Base-by-base conservation (phyloP, 2,797 vertebrate species). In the Brachymystax lenok region DNA sequence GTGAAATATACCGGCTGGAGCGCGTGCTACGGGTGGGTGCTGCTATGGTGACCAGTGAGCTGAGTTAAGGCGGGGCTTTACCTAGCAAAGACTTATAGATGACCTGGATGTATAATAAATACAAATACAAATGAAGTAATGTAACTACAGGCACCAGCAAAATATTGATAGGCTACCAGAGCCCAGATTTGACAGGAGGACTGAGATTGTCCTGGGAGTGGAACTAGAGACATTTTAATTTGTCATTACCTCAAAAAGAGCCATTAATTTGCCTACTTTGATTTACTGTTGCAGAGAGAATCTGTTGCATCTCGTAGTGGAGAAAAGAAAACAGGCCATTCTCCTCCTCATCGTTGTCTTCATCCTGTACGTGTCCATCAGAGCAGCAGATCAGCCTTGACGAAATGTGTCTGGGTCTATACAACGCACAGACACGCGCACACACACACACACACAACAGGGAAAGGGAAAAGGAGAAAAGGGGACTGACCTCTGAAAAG, bases 391-490 rank as follows among this genome's bases (percentile, higher is more conserved):
- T 75, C 73, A 69, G 35, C n/a, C 33, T 40, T n/a, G 68, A 5
- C 35, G 16, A 75, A 68, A 17, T 67, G 69, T 24, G 33, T 79
- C 77, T 77, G 59, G 59, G 59, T 63, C 59, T 56, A 2, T 17
- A 19, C 54, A 56, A n/a, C 5, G 0, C 54, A 5, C 10, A 0
- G 19, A 56, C 16, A 56, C 1, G 19, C 5, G 1, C 5, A 0
- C 52, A 19, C 4, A 2, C 35, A 35, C 33, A 40, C 35, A 10
- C 40, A 40, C 19, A 28, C 10, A n/a, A 51, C 64, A 33, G 73
- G 74, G 82, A 73, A 84, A 79, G 81, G 75, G 71, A 80, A 80
- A 80, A 35, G 69, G 35, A 17, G 3, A 21, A 61, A n/a, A n/a
- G 46, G 24, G 75, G 72, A 35, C 28, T 63, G 21, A n/a, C 35